Evolutionary conservation across 2,797 vertebrate genomes (phyloP), one percentile per base, ranked within the genome.

Genomic region (Amazona ochrocephala): DNA sequence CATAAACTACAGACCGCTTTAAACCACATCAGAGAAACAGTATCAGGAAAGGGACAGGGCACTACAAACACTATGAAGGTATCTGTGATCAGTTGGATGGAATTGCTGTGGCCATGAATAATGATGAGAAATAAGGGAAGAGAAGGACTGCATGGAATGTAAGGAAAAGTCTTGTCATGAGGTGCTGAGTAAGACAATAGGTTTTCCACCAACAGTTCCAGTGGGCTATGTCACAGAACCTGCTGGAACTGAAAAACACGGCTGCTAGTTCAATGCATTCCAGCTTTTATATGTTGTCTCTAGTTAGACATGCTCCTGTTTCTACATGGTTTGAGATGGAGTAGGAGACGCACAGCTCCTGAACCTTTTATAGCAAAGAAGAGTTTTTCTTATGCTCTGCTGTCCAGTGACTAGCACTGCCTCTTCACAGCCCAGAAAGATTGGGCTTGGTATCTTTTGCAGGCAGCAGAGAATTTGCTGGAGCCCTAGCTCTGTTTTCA

Each of bases 261-360:
- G 16, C 13, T n/a, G 7, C 37, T 34, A 32, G 9, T 12, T 75
- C 3, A 23, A 45, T 48, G 44, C 51, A 34, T 5, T 42, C 18
- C 5, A 47, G 32, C 7, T 84, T 68, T 32, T 48, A 71, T 3
- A 12, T 30, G 22, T 5, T 42, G 6, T 51, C 90, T 87, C 39
- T 75, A 50, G 13, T 7, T 37, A 44, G 37, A 45, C 10, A 10
- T 68, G 32, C 4, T 16, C 7, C 8, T 11, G 10, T n/a, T 74
- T 7, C 42, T 45, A 12, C 0, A 1, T 6, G 5, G 15, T 48
- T 87, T 82, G 34, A 54, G 11, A n/a, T 0, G 2, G 39, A 39
- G 4, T 6, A 61, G 27, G 22, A 83, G 42, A 8, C 7, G 3
- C 37, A 50, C 23, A 68, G 19, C 7, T 86, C 66, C 44, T 53